phyloP scores from a whole-genome alignment of 2,797 vertebrate genomes.

The Takifugu ocellatus region DNA sequence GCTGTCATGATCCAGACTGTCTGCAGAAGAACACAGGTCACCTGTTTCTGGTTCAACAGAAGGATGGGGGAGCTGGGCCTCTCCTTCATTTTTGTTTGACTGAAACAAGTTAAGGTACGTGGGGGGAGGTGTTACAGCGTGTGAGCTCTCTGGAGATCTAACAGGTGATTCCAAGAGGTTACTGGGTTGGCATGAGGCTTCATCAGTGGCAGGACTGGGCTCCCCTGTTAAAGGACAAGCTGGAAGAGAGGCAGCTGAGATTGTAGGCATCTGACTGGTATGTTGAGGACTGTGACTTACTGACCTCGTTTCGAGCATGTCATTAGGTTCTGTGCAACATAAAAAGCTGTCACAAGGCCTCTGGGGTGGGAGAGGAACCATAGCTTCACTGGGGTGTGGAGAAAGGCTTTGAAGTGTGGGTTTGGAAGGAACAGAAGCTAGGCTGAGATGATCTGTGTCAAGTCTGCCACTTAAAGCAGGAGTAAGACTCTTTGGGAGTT shows the following conservation, averaged over 20 bases:
- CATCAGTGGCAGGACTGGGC: not conserved
- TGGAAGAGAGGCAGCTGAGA: conserved; percentile 11
- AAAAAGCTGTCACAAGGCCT: conserved; percentile 16
- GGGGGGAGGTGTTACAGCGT: not conserved
- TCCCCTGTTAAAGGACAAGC: conserved; percentile 4
- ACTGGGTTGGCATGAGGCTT: not conserved
- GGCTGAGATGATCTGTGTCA: not conserved
- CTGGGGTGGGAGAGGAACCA: conserved; percentile 4
- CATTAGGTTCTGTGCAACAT: conserved; percentile 10
- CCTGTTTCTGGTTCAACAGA: conserved; percentile 6
- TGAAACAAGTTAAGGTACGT: not conserved
- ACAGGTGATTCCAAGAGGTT: not conserved
- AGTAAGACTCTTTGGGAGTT: too few relatives aligned
- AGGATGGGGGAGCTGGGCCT: not conserved
- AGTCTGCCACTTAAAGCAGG: too few relatives aligned
- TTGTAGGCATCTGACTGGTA: conserved; percentile 25
- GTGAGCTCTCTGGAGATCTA: not conserved
- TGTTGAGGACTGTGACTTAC: conserved; percentile 16
- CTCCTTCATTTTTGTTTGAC: conserved; percentile 19
- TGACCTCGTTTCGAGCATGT: conserved; percentile 12
- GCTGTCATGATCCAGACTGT: not conserved
- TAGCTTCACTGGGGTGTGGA: conserved; percentile 46
- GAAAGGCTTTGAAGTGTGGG: conserved; percentile 60
- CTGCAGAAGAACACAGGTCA: not conserved
- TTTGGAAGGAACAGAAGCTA: not conserved